A percentile compares a stretch with the other conserved stretches of the same genome.
Evolutionary conservation across 2,888 invertebrate genomes (phyloP).

Genomic region (Parascotia fuliginaria): DNA sequence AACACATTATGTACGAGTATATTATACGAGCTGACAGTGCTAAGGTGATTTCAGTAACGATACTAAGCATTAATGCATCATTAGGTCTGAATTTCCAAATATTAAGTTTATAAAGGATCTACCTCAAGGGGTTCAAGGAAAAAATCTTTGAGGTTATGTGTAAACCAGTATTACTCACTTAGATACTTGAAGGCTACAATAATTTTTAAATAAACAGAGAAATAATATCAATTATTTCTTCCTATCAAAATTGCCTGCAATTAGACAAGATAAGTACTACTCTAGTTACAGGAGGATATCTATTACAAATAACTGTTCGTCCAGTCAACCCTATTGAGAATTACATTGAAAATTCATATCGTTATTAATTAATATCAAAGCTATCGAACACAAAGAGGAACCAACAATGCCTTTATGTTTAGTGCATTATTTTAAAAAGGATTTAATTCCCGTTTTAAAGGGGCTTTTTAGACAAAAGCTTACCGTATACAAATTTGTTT

Average conservation of each 20-base stretch:
- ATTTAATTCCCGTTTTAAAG: background rate
- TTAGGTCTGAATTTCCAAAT: background rate
- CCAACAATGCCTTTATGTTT: background rate
- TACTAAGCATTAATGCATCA: background rate
- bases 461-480: background rate
- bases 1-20: slow-evolving; percentile 5
- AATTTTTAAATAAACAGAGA: too few species aligned
- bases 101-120: too few species aligned
- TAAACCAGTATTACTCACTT: too few species aligned
- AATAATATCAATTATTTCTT: too few species aligned
- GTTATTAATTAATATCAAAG: background rate
- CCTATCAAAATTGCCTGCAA: too few species aligned
- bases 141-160: too few species aligned
- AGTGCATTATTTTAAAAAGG: background rate
- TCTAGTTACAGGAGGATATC: too few species aligned
- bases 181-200: too few species aligned
- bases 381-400: background rate
- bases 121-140: too few species aligned
- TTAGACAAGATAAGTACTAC: too few species aligned
- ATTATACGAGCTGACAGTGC: slow-evolving; percentile 12
- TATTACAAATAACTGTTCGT: background rate
- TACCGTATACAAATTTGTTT: too few species aligned
- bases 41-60: slow-evolving; percentile 1
- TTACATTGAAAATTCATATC: background rate
- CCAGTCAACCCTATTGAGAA: background rate